phyloP scores from a whole-genome alignment of 35 echinoderm and acorn worm genomes.

The Apostichopus japonicus region DNA sequence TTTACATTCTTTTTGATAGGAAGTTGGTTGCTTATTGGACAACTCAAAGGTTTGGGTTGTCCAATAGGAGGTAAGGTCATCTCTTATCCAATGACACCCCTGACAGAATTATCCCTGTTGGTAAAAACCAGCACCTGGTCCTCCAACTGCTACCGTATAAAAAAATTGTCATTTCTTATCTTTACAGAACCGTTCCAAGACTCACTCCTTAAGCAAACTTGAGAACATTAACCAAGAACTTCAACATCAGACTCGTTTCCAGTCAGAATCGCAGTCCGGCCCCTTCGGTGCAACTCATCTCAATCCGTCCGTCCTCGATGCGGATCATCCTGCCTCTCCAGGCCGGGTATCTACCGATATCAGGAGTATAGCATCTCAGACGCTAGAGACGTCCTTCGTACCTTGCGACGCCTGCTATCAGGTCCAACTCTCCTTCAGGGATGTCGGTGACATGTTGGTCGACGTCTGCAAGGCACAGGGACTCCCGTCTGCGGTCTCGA shows the following conservation, averaged over 20 bases:
- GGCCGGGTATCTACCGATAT: slow-evolving; percentile 57
- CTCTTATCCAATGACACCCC: too few species aligned
- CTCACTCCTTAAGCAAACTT: slow-evolving; percentile 80
- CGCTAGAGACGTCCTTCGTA: slow-evolving; percentile 92
- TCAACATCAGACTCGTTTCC: slow-evolving; percentile 61
- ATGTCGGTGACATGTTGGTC: slow-evolving; percentile 70
- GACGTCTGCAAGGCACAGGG: slow-evolving; percentile 83
- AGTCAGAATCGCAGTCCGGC: slow-evolving; percentile 1
- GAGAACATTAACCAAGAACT: slow-evolving; percentile 84
- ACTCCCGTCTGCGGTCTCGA: slow-evolving; percentile 65
- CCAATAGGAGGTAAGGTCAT: too few species aligned
- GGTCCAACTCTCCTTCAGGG: slow-evolving; percentile 80
- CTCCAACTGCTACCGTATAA: too few species aligned
- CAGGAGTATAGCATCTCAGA: slow-evolving; percentile 86
- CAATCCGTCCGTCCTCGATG: background rate
- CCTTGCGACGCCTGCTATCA: slow-evolving; percentile 89
- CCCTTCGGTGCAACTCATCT: background rate
- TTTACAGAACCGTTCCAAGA: slow-evolving; percentile 82
- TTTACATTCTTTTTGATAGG: too few species aligned
- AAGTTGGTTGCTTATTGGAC: too few species aligned
- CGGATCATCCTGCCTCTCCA: background rate
- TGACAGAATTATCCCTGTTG: too few species aligned
- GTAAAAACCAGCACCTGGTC: too few species aligned
- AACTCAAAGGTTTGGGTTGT: too few species aligned
- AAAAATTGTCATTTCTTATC: background rate